Percentiles rank a stretch among this genome's conserved stretches.
Conservation (phyloP, 1,140 invertebrate species). For the Capitella teleta region DNA sequence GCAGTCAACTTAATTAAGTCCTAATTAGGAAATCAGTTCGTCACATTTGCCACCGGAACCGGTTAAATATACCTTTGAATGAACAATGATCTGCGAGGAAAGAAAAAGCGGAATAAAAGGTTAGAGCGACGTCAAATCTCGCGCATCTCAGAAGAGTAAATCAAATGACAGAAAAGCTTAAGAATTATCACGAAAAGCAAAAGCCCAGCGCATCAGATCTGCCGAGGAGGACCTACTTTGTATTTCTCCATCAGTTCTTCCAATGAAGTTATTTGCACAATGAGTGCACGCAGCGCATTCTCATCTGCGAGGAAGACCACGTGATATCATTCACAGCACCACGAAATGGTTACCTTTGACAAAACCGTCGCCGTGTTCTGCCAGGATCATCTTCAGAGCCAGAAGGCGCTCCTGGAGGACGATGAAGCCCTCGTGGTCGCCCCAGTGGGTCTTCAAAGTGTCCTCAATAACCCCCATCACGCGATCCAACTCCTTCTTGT, state of each 20-base stretch:
- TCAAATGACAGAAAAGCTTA: too few relatives aligned
- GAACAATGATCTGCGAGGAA: too few relatives aligned
- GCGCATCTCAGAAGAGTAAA: too few relatives aligned
- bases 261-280: conserved; percentile 24
- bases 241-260: conserved; percentile 29
- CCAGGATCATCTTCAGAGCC: conserved; percentile 27
- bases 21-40: too few relatives aligned
- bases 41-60: too few relatives aligned
- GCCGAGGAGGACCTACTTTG: too few relatives aligned
- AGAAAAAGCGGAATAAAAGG: too few relatives aligned
- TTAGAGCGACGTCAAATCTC: too few relatives aligned
- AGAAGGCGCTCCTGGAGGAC: conserved; percentile 28
- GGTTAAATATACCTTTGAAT: too few relatives aligned
- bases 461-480: conserved; percentile 18
- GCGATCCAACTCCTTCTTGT: not conserved
- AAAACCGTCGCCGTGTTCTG: conserved; percentile 4
- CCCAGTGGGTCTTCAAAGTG: conserved; percentile 23
- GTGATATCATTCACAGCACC: conserved; percentile 9
- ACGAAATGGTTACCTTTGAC: not conserved
- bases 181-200: too few relatives aligned
- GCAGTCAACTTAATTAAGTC: too few relatives aligned
- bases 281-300: conserved; percentile 12
- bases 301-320: conserved; percentile 7
- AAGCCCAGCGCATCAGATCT: too few relatives aligned
- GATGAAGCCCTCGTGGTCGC: conserved; percentile 26